Evolutionary conservation across 2,888 invertebrate genomes (phyloP), one percentile per base, ranked within the genome.

Genomic region (Drosophila cognata): DNA sequence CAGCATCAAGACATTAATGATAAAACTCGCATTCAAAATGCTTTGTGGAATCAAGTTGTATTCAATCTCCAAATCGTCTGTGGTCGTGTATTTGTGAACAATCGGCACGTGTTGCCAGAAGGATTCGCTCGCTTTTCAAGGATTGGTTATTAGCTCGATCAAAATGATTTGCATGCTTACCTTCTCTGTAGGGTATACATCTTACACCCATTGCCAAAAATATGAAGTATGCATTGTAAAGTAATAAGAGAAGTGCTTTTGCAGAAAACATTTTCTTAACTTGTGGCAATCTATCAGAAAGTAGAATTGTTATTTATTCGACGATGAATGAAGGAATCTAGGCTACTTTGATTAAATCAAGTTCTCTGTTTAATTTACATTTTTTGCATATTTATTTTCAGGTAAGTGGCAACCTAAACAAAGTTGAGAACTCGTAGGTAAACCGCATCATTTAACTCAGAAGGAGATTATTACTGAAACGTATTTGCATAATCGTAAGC

Each of bases 341-440:
- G 48, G 7, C n/a, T 28, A 50, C 55, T 61, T 7, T 51, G 38
- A 29, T 43, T 38, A 21, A 51, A 31, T 28, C 11, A 25, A 25
- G 11, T 21, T 50, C 41, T 25, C 16, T 28, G 35, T 29, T 53
- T 48, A 41, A 57, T 58, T 31, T 51, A 25, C 41, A 18, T 31
- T n/a, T 48, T 61, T 43, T 56, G 4, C 35, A 10, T 74, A 53
- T 71, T 41, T 36, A 35, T 41, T 74, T 82, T 36, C 76, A 86
- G 86, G 88, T 88, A 86, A 85, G 86, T 83, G 71, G 11, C 68
- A 67, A 28, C 2, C 41, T 2, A 59, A 38, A 53, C 31, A 46
- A 46, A 21, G 13, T 11, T 13, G 43, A 56, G 48, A 57, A 60
- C 56, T 41, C 28, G 78, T 66, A 78, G 75, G 78, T 78, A 67